Conservation (phyloP, 1,140 invertebrate species). For the Caenorhabditis inopinata region DNA sequence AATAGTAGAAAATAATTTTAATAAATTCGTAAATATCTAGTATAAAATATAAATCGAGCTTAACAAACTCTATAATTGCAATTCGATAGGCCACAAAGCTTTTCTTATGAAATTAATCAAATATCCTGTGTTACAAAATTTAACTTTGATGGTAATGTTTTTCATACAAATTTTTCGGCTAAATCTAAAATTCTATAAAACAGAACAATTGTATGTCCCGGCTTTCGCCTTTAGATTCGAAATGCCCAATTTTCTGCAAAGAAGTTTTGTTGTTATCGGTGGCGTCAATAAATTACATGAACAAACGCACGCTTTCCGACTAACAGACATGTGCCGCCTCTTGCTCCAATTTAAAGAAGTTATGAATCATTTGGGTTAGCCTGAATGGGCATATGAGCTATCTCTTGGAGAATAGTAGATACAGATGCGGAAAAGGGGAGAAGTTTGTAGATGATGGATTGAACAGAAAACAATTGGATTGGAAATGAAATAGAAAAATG, state of each 20-base stretch:
- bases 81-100: no score
- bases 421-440: background rate
- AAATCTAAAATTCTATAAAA: conserved; percentile 1
- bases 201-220: background rate
- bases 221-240: background rate
- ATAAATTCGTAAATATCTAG: no score
- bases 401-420: no score
- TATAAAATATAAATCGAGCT: no score
- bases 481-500: background rate
- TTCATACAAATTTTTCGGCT: background rate
- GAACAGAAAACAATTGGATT: background rate
- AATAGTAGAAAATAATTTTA: no score
- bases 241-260: background rate
- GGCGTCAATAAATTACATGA: conserved; percentile 26
- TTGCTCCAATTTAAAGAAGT: conserved; percentile 11
- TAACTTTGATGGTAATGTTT: no score
- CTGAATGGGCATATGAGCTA: background rate
- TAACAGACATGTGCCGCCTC: background rate
- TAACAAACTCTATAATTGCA: no score
- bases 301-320: conserved; percentile 20
- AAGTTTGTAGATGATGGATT: conserved; percentile 9
- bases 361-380: conserved; percentile 11
- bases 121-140: no score
- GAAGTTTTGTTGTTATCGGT: conserved; percentile 15
- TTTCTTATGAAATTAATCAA: no score